phyloP scores from a whole-genome alignment of 2,797 vertebrate genomes.

The Varecia variegata region DNA sequence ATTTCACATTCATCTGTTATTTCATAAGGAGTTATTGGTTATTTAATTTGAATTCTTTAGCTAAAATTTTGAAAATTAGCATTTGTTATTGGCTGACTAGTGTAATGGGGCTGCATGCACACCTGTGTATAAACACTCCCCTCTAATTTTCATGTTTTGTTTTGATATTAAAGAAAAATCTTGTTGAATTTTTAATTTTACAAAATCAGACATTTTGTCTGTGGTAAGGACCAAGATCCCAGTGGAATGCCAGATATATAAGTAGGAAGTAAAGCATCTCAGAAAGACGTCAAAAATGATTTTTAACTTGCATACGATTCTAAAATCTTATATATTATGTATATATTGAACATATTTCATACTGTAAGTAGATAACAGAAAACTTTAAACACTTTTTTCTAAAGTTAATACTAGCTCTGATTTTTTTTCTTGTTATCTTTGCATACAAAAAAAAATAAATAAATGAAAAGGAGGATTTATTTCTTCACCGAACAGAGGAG shows the following conservation, averaged over 20 bases:
- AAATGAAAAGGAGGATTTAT: background rate
- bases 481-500: background rate
- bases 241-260: background rate
- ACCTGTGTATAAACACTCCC: rapidly evolving
- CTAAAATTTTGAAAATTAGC: background rate
- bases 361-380: background rate
- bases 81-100: background rate
- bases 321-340: background rate
- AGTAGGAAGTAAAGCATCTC: background rate
- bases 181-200: background rate
- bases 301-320: background rate
- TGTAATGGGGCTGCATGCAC: background rate
- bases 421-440: conserved; percentile 8
- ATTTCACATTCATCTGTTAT: background rate
- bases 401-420: background rate
- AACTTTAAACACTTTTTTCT: background rate
- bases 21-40: background rate
- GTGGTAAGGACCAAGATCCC: background rate
- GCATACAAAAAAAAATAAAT: background rate
- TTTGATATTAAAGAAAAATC: background rate
- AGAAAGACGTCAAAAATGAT: background rate
- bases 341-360: background rate
- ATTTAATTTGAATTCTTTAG: background rate
- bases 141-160: background rate
- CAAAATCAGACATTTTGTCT: conserved; percentile 6